A percentile compares a stretch with the other conserved stretches of the same genome.
Conservation (phyloP, 2,888 invertebrate genomes). For the Tridacna gigas region DNA sequence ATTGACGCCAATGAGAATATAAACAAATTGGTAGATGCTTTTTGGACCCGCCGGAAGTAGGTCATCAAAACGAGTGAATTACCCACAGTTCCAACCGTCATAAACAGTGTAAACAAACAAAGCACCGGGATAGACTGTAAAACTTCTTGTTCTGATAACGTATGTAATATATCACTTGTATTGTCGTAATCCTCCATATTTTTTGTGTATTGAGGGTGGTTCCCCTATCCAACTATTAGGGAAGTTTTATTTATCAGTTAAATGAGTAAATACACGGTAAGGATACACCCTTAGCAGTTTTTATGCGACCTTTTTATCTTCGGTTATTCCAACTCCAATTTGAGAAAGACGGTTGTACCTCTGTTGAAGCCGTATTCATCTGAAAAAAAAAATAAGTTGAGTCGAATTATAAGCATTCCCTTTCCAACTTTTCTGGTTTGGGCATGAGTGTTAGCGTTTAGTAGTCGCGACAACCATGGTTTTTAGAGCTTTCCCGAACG, state of each 20-base stretch:
- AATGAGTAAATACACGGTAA: background rate
- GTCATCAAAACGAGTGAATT: conserved; percentile 56
- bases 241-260: conserved; percentile 4
- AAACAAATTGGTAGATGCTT: conserved; percentile 60
- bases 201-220: background rate
- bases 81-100: conserved; percentile 53
- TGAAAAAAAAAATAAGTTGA: too few species aligned
- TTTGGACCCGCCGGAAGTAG: conserved; percentile 45
- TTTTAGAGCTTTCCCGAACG: too few species aligned
- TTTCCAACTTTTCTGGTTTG: too few species aligned
- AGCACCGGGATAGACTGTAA: conserved; percentile 49
- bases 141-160: conserved; percentile 22
- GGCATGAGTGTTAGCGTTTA: too few species aligned
- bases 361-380: too few species aligned
- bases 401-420: too few species aligned
- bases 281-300: too few species aligned
- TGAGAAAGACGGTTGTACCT: too few species aligned
- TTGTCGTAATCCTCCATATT: conserved; percentile 6
- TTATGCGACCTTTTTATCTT: too few species aligned
- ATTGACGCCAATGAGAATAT: conserved; percentile 55
- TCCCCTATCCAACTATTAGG: background rate
- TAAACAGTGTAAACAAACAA: conserved; percentile 44
- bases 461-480: too few species aligned
- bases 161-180: background rate
- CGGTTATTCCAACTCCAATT: too few species aligned